A percentile compares a stretch with the other conserved stretches of the same genome.
Evolutionary conservation across 2,113 vertebrate genomes (phyloP).

Genomic region (Gobius niger): DNA sequence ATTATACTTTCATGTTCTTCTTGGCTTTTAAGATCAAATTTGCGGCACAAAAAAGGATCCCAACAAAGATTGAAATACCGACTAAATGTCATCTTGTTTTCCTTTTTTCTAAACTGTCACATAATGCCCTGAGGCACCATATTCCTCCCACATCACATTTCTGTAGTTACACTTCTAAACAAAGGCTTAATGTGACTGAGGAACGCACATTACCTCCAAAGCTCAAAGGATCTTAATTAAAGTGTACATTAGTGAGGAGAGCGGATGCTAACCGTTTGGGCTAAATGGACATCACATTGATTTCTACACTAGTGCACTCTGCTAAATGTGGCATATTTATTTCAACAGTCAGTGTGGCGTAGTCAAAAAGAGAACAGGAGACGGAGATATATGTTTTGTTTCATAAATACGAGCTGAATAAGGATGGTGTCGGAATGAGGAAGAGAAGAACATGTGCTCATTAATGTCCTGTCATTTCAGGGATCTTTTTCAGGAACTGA

Average conservation of each 20-base stretch:
- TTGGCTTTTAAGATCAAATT: not conserved
- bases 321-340: not conserved
- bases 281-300: slow-evolving; percentile 1
- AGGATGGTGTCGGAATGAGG: slow-evolving; percentile 8
- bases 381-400: not conserved
- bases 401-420: slow-evolving; percentile 39
- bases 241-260: not conserved
- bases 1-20: not conserved
- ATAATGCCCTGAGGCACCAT: not conserved
- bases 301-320: not conserved
- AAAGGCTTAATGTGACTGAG: not conserved
- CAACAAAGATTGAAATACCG: not conserved
- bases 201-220: not conserved
- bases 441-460: slow-evolving; percentile 11
- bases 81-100: not conserved
- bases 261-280: not conserved
- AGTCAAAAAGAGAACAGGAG: not conserved
- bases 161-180: slow-evolving; percentile 8
- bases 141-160: not conserved
- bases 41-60: not conserved
- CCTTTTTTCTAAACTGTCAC: not conserved
- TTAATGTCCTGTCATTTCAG: slow-evolving; percentile 23
- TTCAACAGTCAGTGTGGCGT: not conserved
- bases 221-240: slow-evolving; percentile 2
- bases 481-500: slow-evolving; percentile 8